phyloP scores from a whole-genome alignment of 2,888 invertebrate genomes.

The Lomographa bimaculata region DNA sequence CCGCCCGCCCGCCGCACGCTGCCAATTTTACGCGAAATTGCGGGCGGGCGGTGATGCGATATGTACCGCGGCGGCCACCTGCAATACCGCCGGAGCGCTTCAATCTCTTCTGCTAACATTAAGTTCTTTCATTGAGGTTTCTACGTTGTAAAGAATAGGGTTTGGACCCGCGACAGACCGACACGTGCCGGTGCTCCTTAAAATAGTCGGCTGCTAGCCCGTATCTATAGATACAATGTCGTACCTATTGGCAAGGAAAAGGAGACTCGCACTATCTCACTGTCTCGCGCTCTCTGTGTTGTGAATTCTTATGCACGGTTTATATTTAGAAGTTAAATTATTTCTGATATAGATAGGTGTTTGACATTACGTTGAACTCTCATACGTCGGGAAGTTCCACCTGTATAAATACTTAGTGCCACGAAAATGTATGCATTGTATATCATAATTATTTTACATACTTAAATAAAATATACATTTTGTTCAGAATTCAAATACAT shows the following conservation, averaged over 20 bases:
- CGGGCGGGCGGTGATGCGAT: conserved; percentile 84
- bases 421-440: conserved; percentile 24
- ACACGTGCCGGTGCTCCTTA: conserved; percentile 32
- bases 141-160: background rate
- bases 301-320: conserved; percentile 82
- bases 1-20: conserved; percentile 78
- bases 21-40: conserved; percentile 84
- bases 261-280: conserved; percentile 81
- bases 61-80: conserved; percentile 70
- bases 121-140: conserved; percentile 50
- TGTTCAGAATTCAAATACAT: too few relatives aligned
- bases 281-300: conserved; percentile 81
- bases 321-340: conserved; percentile 81
- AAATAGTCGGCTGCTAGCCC: conserved; percentile 72
- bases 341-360: conserved; percentile 83
- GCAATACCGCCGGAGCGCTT: conserved; percentile 52
- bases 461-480: too few relatives aligned
- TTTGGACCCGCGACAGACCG: conserved; percentile 7
- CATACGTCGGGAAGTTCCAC: conserved; percentile 80
- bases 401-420: conserved; percentile 71
- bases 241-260: conserved; percentile 81
- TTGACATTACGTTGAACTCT: conserved; percentile 84
- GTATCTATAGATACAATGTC: conserved; percentile 81
- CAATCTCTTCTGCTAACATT: conserved; percentile 46
- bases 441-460: background rate